These are phyloP conservation scores for Euura saliciscinereae DNA, from an alignment of 1,140 invertebrate species.

Conservation along the genomic window DNA sequence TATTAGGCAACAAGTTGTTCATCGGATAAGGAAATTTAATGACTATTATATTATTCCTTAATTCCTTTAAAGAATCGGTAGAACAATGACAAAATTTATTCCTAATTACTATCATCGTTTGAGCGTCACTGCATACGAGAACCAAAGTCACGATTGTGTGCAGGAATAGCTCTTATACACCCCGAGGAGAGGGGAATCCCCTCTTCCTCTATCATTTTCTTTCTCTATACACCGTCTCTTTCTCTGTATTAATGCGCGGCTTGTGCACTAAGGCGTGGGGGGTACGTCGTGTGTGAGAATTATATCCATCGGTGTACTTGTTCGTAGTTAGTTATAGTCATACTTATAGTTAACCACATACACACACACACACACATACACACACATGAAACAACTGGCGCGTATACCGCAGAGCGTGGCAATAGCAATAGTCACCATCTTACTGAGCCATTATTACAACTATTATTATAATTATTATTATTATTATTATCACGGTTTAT, in stretches of 20 bases:
- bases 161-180: not conserved
- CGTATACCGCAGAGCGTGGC: too few species aligned
- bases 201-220: not conserved
- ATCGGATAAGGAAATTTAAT: too few species aligned
- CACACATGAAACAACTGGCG: too few species aligned
- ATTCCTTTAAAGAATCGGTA: too few species aligned
- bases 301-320: too few species aligned
- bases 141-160: not conserved
- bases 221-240: not conserved
- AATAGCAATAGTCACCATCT: not conserved
- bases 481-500: not conserved
- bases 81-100: too few species aligned
- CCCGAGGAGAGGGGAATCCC: not conserved
- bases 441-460: not conserved
- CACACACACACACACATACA: too few species aligned
- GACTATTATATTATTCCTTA: too few species aligned
- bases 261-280: not conserved
- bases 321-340: not conserved
- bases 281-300: too few species aligned
- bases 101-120: not conserved
- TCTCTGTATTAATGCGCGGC: not conserved
- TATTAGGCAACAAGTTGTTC: too few species aligned
- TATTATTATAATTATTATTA: constrained; percentile 1
- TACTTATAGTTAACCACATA: not conserved
- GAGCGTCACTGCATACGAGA: not conserved